Evolutionary conservation across 2,113 vertebrate genomes (phyloP).

Genomic region (Lophochroa leadbeateri): DNA sequence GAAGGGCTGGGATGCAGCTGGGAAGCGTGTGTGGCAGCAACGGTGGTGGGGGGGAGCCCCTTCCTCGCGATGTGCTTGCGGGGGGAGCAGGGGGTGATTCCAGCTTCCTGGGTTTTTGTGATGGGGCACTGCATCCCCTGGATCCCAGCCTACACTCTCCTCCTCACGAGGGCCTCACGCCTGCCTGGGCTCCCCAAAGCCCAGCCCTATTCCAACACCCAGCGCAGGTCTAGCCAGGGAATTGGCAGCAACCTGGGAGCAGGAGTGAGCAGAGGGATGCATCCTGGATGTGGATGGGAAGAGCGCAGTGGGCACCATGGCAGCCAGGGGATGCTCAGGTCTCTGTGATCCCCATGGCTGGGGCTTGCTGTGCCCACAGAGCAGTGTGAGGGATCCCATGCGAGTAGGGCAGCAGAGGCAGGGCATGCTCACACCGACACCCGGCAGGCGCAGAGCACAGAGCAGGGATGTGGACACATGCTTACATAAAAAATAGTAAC

Average conservation of each 20-base stretch:
- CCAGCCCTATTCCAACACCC: not conserved
- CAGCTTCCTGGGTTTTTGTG: not conserved
- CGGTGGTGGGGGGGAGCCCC: not conserved
- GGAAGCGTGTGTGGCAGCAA: slow-evolving; percentile 8
- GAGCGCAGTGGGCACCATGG: accelerated
- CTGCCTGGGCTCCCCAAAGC: not conserved
- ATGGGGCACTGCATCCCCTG: not conserved
- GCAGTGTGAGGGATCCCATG: accelerated
- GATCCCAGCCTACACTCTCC: not conserved
- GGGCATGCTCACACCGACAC: not conserved
- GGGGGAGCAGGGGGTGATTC: not conserved
- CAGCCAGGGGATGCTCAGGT: not conserved
- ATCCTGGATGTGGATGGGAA: accelerated
- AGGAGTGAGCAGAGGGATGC: not conserved
- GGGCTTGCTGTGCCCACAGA: not conserved
- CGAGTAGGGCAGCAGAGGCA: not conserved
- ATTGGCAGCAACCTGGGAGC: accelerated
- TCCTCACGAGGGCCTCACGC: not conserved
- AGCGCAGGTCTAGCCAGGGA: not conserved
- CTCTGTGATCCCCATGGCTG: not conserved
- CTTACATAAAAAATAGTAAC: slow-evolving; percentile 16
- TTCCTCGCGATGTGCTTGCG: accelerated
- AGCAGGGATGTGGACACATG: accelerated
- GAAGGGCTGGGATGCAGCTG: slow-evolving; percentile 60
- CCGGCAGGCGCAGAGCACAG: not conserved